phyloP scores from a whole-genome alignment of 2,888 invertebrate species.

The Mythimna loreyi region DNA sequence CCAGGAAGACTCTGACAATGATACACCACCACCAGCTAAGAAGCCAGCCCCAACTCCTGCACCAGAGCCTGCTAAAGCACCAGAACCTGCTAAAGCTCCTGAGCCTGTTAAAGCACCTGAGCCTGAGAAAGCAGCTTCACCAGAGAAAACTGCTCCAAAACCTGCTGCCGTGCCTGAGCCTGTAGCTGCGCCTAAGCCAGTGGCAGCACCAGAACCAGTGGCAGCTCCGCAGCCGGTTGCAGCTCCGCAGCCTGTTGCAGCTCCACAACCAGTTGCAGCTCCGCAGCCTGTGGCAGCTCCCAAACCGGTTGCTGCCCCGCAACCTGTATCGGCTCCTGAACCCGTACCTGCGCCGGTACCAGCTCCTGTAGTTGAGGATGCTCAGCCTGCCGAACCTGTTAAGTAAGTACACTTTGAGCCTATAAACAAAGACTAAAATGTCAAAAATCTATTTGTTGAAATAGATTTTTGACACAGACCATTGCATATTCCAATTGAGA shows the following conservation, averaged over 20 bases:
- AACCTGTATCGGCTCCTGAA: slow-evolving; percentile 1
- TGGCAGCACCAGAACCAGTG: slow-evolving; percentile 10
- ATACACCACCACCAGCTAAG: slow-evolving; percentile 39
- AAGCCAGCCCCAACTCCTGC: slow-evolving; percentile 11
- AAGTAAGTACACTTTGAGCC: slow-evolving; percentile 33
- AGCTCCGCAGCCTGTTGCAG: neutral
- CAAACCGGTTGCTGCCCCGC: slow-evolving; percentile 21
- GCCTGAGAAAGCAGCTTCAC: neutral
- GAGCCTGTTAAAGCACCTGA: neutral
- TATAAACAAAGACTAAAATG: too few relatives aligned
- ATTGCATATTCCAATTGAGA: too few relatives aligned
- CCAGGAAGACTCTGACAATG: slow-evolving; percentile 67
- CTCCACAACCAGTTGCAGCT: slow-evolving; percentile 1
- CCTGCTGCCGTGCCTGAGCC: slow-evolving; percentile 14
- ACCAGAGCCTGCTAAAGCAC: neutral
- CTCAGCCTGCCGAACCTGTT: neutral
- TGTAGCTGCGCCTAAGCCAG: slow-evolving; percentile 27
- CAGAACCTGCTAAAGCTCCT: neutral
- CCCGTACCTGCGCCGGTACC: slow-evolving; percentile 33
- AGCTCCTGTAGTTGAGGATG: neutral
- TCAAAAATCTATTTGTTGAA: too few relatives aligned
- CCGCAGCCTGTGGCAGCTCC: slow-evolving; percentile 20
- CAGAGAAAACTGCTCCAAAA: neutral
- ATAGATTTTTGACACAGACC: too few relatives aligned
- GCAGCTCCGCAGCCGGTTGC: slow-evolving; percentile 11